Evolutionary conservation across 2,888 invertebrate genomes (phyloP).

Genomic region (Rotaria macrura): DNA sequence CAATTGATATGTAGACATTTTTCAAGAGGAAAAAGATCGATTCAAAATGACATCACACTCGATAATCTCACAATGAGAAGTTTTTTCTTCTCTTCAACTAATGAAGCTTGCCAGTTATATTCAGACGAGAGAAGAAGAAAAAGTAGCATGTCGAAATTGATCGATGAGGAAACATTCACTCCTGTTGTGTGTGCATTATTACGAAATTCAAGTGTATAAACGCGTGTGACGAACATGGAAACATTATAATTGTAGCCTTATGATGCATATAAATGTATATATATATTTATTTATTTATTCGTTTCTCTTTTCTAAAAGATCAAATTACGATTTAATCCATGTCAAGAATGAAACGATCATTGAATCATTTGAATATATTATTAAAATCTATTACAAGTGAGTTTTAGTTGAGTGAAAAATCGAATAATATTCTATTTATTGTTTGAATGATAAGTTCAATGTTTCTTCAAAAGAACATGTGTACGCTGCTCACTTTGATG

Average conservation of each 20-base stretch:
- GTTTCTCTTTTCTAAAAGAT: not conserved
- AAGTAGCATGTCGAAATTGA: not conserved
- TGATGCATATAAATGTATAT: not conserved
- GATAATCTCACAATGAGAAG: not conserved
- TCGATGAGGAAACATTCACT: conserved; percentile 1
- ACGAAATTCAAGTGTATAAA: conserved; percentile 6
- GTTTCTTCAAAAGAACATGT: too few relatives aligned
- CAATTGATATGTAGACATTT: conserved; percentile 7
- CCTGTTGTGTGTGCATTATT: conserved; percentile 11
- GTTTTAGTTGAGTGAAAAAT: too few relatives aligned
- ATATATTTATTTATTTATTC: too few relatives aligned
- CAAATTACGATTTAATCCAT: not conserved
- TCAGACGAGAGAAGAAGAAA: not conserved
- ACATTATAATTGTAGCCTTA: not conserved
- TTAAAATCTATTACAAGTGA: not conserved
- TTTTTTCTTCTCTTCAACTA: not conserved
- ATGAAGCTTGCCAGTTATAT: conserved; percentile 3
- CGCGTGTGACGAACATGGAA: not conserved
- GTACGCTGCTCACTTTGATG: too few relatives aligned
- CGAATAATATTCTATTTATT: too few relatives aligned
- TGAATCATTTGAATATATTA: not conserved
- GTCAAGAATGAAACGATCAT: not conserved
- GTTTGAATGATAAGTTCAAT: too few relatives aligned
- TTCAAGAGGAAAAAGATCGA: conserved; percentile 15
- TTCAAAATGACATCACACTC: not conserved